phyloP scores from a whole-genome alignment of 2,113 vertebrate genomes.

The Elanus axillaris region DNA sequence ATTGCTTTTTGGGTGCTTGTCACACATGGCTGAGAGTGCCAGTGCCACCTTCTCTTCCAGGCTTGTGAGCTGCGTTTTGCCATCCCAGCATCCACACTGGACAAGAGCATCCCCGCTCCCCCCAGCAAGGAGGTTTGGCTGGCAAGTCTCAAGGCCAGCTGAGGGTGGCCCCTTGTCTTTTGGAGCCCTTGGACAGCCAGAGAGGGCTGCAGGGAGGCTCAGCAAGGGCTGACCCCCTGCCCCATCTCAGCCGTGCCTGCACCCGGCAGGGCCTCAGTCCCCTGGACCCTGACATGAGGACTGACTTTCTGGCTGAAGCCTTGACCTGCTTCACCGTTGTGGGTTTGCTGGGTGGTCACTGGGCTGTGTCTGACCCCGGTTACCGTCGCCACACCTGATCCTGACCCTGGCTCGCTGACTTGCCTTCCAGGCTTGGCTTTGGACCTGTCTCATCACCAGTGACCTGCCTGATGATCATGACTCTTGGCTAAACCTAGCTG shows the following conservation, averaged over 20 bases:
- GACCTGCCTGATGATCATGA: neutral
- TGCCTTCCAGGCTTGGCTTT: rapidly evolving
- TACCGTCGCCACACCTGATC: neutral
- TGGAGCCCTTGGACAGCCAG: neutral
- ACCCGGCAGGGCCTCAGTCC: neutral
- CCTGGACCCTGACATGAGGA: no score
- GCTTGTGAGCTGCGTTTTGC: neutral
- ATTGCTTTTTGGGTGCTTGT: neutral
- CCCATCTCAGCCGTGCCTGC: neutral
- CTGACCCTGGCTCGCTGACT: neutral
- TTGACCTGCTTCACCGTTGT: no score
- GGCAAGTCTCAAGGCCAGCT: neutral
- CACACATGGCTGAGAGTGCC: neutral
- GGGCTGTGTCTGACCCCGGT: neutral
- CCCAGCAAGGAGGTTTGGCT: neutral
- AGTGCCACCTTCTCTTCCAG: neutral
- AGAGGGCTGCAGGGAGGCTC: neutral
- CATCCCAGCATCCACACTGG: neutral
- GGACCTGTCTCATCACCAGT: neutral
- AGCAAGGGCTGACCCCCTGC: neutral
- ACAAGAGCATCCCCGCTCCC: neutral
- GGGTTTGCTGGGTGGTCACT: neutral
- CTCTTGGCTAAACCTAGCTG: neutral
- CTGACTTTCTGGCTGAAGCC: neutral
- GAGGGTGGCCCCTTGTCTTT: neutral